Conservation (phyloP, 2,888 invertebrate genomes). For the Athripsodes cinereus region DNA sequence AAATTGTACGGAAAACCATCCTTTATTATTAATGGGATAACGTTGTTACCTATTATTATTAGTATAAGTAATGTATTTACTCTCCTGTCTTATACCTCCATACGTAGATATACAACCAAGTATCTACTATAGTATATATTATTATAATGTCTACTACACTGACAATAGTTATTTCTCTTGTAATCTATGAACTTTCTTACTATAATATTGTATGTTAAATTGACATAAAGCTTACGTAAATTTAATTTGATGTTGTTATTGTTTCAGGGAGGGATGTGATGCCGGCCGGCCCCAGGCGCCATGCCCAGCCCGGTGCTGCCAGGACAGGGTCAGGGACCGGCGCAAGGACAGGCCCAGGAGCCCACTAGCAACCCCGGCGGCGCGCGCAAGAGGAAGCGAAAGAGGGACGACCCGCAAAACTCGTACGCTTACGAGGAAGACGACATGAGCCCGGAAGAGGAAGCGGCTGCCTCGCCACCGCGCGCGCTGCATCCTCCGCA, state of each 20-base stretch:
- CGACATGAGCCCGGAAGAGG: conserved; percentile 62
- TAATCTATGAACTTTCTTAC: too few species aligned
- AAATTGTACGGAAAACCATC: conserved; percentile 26
- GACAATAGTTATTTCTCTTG: too few species aligned
- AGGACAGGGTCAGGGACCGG: conserved; percentile 33
- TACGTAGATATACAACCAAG: too few species aligned
- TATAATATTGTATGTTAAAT: too few species aligned
- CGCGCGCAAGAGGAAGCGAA: conserved; percentile 55
- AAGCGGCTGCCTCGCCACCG: conserved; percentile 60
- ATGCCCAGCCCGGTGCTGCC: conserved; percentile 56
- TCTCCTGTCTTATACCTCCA: too few species aligned
- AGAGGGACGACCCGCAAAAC: conserved; percentile 56
- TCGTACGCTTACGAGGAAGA: conserved; percentile 48
- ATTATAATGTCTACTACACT: too few species aligned
- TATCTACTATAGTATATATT: too few species aligned
- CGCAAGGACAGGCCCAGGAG: conserved; percentile 30
- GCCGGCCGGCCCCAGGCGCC: conserved; percentile 53
- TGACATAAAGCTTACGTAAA: too few species aligned
- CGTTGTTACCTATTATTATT: conserved; percentile 13
- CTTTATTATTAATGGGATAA: conserved; percentile 25
- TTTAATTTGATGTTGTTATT: conserved; percentile 26
- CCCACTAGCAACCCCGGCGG: conserved; percentile 54
- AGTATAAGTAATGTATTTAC: too few species aligned
- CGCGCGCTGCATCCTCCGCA: conserved; percentile 46
- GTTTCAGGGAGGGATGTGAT: conserved; percentile 55